Conservation (phyloP, 37 sponge, comb jelly and placozoan genomes). For the Aplysina aerophoba region DNA sequence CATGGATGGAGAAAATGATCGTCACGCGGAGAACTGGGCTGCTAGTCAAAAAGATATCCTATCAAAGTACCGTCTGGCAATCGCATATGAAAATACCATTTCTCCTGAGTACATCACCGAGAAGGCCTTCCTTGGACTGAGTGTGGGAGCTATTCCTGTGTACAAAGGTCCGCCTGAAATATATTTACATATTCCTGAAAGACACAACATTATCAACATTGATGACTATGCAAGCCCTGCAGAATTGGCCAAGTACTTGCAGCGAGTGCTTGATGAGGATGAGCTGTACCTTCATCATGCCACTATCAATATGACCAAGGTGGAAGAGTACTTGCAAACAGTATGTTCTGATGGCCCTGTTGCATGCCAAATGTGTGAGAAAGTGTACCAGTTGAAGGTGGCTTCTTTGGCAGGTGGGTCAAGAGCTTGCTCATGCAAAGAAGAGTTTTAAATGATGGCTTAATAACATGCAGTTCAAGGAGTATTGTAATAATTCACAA, state of each 20-base stretch:
- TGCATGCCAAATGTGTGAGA: too few relatives aligned
- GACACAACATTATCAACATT: not conserved
- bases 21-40: not conserved
- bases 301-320: not conserved
- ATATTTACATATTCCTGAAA: not conserved
- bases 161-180: not conserved
- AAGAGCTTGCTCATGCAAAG: too few relatives aligned
- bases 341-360: not conserved
- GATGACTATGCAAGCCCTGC: not conserved
- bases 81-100: not conserved
- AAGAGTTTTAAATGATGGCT: too few relatives aligned
- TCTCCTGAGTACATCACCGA: not conserved
- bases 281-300: not conserved
- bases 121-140: not conserved
- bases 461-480: too few relatives aligned
- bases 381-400: too few relatives aligned
- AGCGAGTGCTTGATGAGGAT: not conserved
- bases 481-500: too few relatives aligned
- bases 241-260: not conserved
- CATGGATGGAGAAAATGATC: not conserved
- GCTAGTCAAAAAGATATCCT: not conserved
- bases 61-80: not conserved
- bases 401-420: too few relatives aligned
- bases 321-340: not conserved
- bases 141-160: not conserved